Conservation (phyloP, 2,113 vertebrate genomes). For the Craseonycteris thonglongyai region DNA sequence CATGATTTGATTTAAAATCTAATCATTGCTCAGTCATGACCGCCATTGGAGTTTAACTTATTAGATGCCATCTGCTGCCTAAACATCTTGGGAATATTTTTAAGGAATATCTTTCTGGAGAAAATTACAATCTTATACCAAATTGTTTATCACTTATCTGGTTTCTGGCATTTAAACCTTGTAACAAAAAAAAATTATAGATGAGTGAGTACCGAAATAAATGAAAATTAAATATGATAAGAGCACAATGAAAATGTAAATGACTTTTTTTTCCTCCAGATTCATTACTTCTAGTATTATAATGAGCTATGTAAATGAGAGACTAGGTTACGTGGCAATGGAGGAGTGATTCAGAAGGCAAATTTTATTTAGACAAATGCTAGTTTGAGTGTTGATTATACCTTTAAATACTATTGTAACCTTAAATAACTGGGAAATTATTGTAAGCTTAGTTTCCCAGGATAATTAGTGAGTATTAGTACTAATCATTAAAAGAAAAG, state of each 20-base stretch:
- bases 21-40: slow-evolving; percentile 73
- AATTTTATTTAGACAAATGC: background rate
- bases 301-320: background rate
- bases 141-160: slow-evolving; percentile 63
- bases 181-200: slow-evolving; percentile 65
- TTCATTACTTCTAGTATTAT: slow-evolving; percentile 46
- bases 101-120: slow-evolving; percentile 64
- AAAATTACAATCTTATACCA: slow-evolving; percentile 40
- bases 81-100: slow-evolving; percentile 54
- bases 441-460: background rate
- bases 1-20: slow-evolving; percentile 77
- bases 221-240: slow-evolving; percentile 46
- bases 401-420: background rate
- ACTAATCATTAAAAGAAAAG: too few relatives aligned
- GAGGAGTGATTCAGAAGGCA: background rate
- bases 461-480: background rate
- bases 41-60: slow-evolving; percentile 71
- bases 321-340: background rate
- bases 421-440: background rate
- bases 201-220: slow-evolving; percentile 51
- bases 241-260: slow-evolving; percentile 56
- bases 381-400: background rate
- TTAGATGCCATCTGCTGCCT: slow-evolving; percentile 75
- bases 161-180: slow-evolving; percentile 61
- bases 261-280: background rate